These are phyloP conservation scores for Cynopterus brachyotis DNA, from an alignment of 2,113 vertebrate species.

Conservation along the genomic window DNA sequence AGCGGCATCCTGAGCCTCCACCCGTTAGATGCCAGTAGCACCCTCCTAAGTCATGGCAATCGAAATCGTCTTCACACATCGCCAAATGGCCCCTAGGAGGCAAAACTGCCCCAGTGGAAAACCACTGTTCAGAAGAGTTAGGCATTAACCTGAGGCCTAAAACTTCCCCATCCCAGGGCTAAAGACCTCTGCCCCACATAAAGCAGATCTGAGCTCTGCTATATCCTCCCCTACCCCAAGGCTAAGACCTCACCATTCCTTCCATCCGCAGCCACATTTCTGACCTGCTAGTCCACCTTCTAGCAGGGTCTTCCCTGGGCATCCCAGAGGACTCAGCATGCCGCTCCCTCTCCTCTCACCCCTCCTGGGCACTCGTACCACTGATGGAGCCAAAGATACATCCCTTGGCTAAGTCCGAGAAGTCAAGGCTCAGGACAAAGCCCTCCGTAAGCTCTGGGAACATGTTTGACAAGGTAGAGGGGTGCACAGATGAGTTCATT, in stretches of 20 bases:
- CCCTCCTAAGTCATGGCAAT: background rate
- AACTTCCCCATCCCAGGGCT: background rate
- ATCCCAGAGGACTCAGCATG: background rate
- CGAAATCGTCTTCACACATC: background rate
- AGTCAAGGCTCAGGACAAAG: background rate
- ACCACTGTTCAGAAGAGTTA: background rate
- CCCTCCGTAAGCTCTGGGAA: background rate
- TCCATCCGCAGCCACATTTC: background rate
- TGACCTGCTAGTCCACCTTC: background rate
- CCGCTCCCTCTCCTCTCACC: background rate
- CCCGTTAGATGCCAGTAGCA: background rate
- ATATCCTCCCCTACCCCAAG: accelerated
- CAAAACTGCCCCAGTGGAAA: accelerated
- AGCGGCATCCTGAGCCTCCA: background rate
- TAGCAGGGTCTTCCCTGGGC: background rate
- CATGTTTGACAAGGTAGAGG: background rate
- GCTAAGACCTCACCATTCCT: background rate
- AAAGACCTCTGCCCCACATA: background rate
- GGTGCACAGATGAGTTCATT: accelerated
- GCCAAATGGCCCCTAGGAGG: background rate
- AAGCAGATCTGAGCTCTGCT: background rate
- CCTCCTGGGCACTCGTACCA: background rate
- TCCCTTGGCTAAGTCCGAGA: background rate
- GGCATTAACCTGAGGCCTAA: background rate
- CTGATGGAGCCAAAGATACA: background rate